Base-by-base conservation (phyloP, 2,113 vertebrate genomes). In the Corvus moneduloides region DNA sequence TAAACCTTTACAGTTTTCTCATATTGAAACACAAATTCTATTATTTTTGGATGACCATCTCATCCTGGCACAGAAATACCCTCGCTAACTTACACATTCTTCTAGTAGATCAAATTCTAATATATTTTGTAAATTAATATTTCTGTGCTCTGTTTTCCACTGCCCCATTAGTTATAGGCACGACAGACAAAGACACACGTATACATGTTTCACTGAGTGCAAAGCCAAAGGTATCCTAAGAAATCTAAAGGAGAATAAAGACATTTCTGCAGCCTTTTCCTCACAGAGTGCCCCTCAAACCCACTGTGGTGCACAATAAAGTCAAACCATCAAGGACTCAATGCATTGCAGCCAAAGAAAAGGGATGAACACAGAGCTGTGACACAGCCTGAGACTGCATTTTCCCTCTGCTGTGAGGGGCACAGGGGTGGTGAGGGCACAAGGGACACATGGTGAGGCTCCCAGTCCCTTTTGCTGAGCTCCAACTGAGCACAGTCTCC, bases 401-500 rank as follows among this genome's bases (percentile, higher is more conserved):
- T 52, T 59, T 10, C 35, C 16, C 54, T 69, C 51, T 90, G 39
- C 71, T 30, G 11, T 18, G 19, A 69, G 43, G 13, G 35, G 19
- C 46, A 27, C 11, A 17, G 52, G 43, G 46, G 8, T 15, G 21
- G 4, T 7, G 35, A 56, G 56, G 56, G 64, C 61, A 48, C 1
- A 0, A n/a, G 30, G 41, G n/a, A 8, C 11, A 11, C 0, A 0
- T 17, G 41, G 6, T 14, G 44, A 49, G 32, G 62, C 46, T 76
- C 41, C 33, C 44, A 16, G n/a, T 6, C 24, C 71, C 35, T 80
- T 54, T 14, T 64, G 37, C 63, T 37, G 56, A 79, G 67, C 63
- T 79, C 73, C 87, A 16, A 0, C 26, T 35, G 68, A 61, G 52
- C 19, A 13, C 14, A 32, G 2, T 37, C 48, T 68, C 3, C 0